A percentile compares a stretch with the other conserved stretches of the same genome.
These are phyloP conservation scores for Zaprionus vittiger DNA, from an alignment of 1,140 invertebrate species.

Conservation along the genomic window DNA sequence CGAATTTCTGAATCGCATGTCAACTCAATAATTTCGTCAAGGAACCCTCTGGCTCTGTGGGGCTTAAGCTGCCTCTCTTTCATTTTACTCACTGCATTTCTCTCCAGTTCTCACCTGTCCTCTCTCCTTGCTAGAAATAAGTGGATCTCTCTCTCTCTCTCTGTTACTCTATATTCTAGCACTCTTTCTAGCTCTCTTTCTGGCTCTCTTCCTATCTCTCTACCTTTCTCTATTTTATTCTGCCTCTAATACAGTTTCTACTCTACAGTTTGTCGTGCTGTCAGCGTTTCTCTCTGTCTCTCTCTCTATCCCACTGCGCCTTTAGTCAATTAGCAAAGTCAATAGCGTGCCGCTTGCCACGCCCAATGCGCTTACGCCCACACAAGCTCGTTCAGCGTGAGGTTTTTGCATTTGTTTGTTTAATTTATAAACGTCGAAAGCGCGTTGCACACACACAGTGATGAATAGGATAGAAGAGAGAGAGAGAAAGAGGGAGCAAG, in stretches of 20 bases:
- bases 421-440: constrained; percentile 75
- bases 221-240: not conserved
- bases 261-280: constrained; percentile 9
- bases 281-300: not conserved
- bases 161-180: not conserved
- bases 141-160: not conserved
- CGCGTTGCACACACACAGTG: constrained; percentile 29
- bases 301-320: constrained; percentile 16
- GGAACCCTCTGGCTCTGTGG: fast-evolving
- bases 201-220: too few relatives aligned
- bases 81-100: not conserved
- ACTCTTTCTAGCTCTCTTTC: not conserved
- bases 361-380: constrained; percentile 16
- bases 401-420: constrained; percentile 70
- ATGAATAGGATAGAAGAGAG: not conserved
- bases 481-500: not conserved
- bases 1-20: not conserved
- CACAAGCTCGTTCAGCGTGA: constrained; percentile 3
- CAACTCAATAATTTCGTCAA: not conserved
- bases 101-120: too few relatives aligned
- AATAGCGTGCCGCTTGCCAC: constrained; percentile 56
- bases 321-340: constrained; percentile 78
- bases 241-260: not conserved
- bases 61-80: not conserved
- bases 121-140: too few relatives aligned